A percentile compares a stretch with the other conserved stretches of the same genome.
These are phyloP conservation scores for Lemur catta DNA, from an alignment of 2,797 vertebrate species.

Conservation along the genomic window DNA sequence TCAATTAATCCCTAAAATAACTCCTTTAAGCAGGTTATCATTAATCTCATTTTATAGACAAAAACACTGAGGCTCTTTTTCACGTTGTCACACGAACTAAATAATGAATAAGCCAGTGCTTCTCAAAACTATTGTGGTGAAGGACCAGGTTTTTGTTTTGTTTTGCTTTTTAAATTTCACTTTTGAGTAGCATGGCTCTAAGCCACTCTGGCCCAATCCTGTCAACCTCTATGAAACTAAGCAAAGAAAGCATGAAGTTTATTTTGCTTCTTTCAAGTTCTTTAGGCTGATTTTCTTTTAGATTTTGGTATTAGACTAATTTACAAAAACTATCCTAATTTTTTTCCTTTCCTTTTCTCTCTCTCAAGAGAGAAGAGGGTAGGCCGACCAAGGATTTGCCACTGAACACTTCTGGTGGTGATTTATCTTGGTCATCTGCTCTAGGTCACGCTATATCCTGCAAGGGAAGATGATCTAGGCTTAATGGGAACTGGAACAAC, in stretches of 20 bases:
- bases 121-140: slow-evolving; percentile 32
- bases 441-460: not conserved
- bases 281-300: slow-evolving; percentile 45
- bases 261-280: slow-evolving; percentile 47
- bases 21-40: not conserved
- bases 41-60: slow-evolving; percentile 15
- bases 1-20: slow-evolving; percentile 16
- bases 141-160: not conserved
- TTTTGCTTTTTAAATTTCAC: slow-evolving; percentile 36
- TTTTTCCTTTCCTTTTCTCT: not conserved
- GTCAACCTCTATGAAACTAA: slow-evolving; percentile 23
- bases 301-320: not conserved
- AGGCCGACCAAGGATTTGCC: not conserved
- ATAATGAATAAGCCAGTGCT: slow-evolving; percentile 20
- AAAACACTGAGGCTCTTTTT: not conserved
- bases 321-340: not conserved
- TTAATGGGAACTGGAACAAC: not conserved
- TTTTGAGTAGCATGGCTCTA: not conserved
- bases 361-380: not conserved
- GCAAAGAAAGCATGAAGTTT: not conserved
- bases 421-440: not conserved
- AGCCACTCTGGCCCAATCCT: not conserved
- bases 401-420: not conserved
- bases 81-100: slow-evolving; percentile 8
- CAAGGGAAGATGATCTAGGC: not conserved